Conservation (phyloP, 1,140 invertebrate genomes). For the Drosophila pandora region DNA sequence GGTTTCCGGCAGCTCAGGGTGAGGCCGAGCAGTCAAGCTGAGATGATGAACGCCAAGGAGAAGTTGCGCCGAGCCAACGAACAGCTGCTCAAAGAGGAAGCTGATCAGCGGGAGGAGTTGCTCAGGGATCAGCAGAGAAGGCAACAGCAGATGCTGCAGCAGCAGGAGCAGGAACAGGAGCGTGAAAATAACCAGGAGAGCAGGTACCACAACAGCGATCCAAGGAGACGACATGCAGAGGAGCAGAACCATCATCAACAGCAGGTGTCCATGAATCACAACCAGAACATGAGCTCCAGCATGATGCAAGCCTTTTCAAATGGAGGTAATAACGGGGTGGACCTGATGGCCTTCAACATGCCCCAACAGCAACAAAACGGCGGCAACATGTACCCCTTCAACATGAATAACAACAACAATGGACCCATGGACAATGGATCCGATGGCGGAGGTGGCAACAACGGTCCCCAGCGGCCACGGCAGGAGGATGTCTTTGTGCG, state of each 20-base stretch:
- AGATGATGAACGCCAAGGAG: constrained; percentile 85
- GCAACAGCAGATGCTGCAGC: constrained; percentile 21
- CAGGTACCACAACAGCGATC: constrained; percentile 32
- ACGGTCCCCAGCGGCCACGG: constrained; percentile 13
- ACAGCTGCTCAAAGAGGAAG: constrained; percentile 77
- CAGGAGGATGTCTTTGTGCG: constrained; percentile 86
- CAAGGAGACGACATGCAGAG: constrained; percentile 23
- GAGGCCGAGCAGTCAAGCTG: constrained; percentile 84
- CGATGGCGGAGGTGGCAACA: constrained; percentile 7
- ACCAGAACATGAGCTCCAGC: constrained; percentile 15
- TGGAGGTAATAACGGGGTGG: constrained; percentile 2
- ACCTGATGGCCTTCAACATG: constrained; percentile 50
- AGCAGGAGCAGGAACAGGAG: constrained; percentile 29
- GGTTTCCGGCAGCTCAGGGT: constrained; percentile 86
- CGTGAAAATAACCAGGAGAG: constrained; percentile 11
- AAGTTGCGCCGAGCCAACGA: constrained; percentile 82
- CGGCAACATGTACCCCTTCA: constrained; percentile 29
- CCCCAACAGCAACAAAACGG: constrained; percentile 51
- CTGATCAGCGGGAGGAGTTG: constrained; percentile 56
- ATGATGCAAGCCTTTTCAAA: constrained; percentile 52
- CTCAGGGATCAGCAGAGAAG: constrained; percentile 41
- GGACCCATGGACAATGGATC: constrained; percentile 20
- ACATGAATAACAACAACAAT: constrained; percentile 28
- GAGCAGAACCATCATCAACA: constrained; percentile 33
- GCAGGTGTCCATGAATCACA: constrained; percentile 30